A percentile compares a stretch with the other conserved stretches of the same genome.
These are phyloP conservation scores for Cnemophilus loriae DNA, from an alignment of 2,113 vertebrate genomes.

Conservation along the genomic window DNA sequence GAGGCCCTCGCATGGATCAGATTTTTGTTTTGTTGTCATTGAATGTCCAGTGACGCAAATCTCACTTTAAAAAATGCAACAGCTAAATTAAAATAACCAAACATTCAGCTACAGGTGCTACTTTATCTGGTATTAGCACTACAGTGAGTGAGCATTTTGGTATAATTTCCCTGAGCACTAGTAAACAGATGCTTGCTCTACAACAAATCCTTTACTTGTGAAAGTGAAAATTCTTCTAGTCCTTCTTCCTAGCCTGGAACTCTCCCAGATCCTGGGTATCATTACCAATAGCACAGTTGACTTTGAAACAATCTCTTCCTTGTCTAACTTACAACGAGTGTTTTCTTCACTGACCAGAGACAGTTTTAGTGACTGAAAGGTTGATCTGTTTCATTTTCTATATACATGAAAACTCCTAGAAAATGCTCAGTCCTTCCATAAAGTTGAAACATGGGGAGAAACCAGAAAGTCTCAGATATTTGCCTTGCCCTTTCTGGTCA, in stretches of 20 bases:
- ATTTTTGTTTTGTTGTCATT: not conserved
- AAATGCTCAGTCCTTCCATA: not conserved
- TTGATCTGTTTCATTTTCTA: not conserved
- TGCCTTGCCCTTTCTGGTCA: not conserved
- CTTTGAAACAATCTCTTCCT: not conserved
- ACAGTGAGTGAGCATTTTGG: not conserved
- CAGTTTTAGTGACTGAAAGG: not conserved
- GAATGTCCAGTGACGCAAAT: not conserved
- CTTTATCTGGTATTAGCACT: not conserved
- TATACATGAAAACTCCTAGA: not conserved
- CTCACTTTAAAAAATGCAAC: not conserved
- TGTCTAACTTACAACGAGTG: not conserved
- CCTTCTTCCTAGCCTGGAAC: not conserved
- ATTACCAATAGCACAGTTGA: not conserved
- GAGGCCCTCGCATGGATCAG: fast-evolving
- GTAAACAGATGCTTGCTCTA: not conserved
- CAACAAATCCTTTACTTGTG: not conserved
- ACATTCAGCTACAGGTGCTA: not conserved
- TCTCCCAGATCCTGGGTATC: not conserved
- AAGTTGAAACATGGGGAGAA: not conserved
- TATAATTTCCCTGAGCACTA: not conserved
- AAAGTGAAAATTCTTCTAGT: not conserved
- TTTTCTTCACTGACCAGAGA: not conserved
- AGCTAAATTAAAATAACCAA: not conserved
- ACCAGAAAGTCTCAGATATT: not conserved